Base-by-base conservation (phyloP, 2,797 vertebrate genomes). In the Alectoris magna region DNA sequence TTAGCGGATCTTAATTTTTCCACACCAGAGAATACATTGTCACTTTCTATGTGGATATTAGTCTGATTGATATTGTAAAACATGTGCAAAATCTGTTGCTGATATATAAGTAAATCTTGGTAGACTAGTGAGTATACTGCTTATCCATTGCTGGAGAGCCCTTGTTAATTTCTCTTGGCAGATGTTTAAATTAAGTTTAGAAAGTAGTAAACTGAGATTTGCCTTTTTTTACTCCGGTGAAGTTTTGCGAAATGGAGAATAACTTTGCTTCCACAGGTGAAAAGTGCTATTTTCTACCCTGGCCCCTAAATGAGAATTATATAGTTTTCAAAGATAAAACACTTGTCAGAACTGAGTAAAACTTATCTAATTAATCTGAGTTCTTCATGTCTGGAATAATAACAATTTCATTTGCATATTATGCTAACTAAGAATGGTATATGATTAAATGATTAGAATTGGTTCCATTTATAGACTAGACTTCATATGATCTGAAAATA, bases 321-420 rank as follows among this genome's bases (percentile, higher is more conserved):
- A 43, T 77, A 29, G 29, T 38, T 79, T 91, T 75, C 48, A 19
- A 90, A 91, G 63, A 74, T 48, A 90, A 92, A 68, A 67, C 64
- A 39, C 11, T 68, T 90, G 73, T 85, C 59, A 87, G 86, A 96
- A 93, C 68, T 86, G 29, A 93, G 71, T 95, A 68, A 90, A 95
- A 88, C 44, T 78, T 96, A 39, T 74, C 6, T 53, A 96, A 93
- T 80, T 85, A 84, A 87, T 83, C 14, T 67, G 49, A 91, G 71
- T 68, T 84, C 59, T 92, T 94, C 27, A 75, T 94, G 95, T 96
- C 72, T 95, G 67, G 78, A 60, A 87, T 94, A 97, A 89, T 90
- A 81, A 76, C 68, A 94, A 81, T 91, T 87, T 92, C 3, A 88
- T 96, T 96, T 94, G 76, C 72, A 76, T 96, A 89, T 92, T 95